Evolutionary conservation across 2,888 invertebrate genomes (phyloP).

Genomic region (Drosophila merina): DNA sequence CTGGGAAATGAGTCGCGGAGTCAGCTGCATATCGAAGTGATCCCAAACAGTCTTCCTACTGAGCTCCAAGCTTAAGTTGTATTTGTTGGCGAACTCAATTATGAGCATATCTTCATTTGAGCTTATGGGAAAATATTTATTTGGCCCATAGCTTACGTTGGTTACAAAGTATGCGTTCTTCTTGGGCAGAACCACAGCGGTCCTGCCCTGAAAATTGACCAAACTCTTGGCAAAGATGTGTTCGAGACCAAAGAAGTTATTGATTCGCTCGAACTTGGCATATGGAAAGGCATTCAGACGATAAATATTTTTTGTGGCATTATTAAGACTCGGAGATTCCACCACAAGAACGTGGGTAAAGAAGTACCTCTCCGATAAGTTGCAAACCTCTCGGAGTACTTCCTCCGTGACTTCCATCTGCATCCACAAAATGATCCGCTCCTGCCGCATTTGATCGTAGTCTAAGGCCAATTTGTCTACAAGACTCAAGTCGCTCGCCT

Average conservation of each 20-base stretch:
- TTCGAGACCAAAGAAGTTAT: neutral
- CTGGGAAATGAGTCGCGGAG: neutral
- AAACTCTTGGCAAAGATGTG: neutral
- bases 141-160: neutral
- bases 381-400: neutral
- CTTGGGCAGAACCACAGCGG: neutral
- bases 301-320: neutral
- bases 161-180: neutral
- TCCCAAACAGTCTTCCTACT: neutral
- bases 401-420: accelerated
- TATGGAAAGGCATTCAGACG: constrained; percentile 29
- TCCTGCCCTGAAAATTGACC: neutral
- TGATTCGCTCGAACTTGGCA: neutral
- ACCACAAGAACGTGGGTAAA: constrained; percentile 25
- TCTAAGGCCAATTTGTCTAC: constrained; percentile 13
- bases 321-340: neutral
- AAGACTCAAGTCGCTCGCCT: neutral
- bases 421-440: constrained; percentile 35
- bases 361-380: neutral
- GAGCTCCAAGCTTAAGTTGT: neutral
- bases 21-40: neutral
- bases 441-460: constrained; percentile 21
- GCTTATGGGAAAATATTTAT: constrained; percentile 1
- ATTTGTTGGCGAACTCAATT: neutral
- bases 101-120: neutral